Conservation (phyloP, 1,140 invertebrate species). For the Sarcophaga bullata region DNA sequence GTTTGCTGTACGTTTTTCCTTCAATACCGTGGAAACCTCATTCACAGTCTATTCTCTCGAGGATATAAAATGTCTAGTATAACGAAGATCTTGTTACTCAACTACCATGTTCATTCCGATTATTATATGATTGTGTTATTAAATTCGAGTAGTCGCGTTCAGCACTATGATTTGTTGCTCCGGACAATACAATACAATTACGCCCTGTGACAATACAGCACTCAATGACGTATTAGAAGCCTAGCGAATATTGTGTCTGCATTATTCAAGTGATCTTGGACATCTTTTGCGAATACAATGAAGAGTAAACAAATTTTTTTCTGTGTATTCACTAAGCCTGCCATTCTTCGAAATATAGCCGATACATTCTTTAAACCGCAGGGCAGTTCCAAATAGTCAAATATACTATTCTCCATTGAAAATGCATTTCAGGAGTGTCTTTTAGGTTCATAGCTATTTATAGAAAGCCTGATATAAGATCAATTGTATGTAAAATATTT, state of each 20-base stretch:
- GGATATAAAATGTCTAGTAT: no score
- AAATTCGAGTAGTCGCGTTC: neutral
- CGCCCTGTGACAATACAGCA: neutral
- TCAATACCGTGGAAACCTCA: no score
- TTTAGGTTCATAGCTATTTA: conserved; percentile 59
- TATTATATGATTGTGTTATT: neutral
- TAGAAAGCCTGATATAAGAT: conserved; percentile 67
- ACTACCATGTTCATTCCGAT: neutral
- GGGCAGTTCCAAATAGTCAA: conserved; percentile 54
- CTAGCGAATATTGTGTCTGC: conserved; percentile 2
- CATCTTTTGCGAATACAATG: neutral
- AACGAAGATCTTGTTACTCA: no score
- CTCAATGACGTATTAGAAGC: neutral
- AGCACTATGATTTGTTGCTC: neutral
- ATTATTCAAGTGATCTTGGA: conserved; percentile 11
- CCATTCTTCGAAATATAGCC: conserved; percentile 56
- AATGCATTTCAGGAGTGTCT: conserved; percentile 43
- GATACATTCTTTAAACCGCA: conserved; percentile 61
- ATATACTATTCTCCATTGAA: neutral
- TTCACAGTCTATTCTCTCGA: no score
- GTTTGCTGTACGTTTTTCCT: no score
- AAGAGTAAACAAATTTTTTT: neutral
- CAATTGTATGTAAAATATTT: conserved; percentile 66
- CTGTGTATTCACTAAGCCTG: neutral
- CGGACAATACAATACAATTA: neutral